Evolutionary conservation across 2,888 invertebrate species (phyloP), one percentile per base, ranked within the genome.

Genomic region (Chrysolina oricalcia): DNA sequence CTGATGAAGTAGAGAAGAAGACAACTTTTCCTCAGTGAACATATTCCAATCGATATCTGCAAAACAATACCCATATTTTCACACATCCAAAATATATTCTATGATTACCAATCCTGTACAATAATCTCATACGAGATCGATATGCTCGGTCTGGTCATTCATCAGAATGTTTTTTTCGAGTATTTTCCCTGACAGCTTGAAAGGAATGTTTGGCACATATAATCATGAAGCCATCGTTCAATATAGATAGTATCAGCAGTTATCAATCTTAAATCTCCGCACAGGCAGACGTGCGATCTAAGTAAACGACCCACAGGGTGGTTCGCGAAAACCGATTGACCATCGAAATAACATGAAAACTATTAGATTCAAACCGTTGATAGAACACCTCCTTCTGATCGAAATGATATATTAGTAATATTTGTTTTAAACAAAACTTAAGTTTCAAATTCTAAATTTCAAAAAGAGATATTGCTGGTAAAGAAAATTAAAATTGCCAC

Each of bases 141-240:
- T n/a, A 27, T 27, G 5, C 27, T 27, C 17, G 13, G 11, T 40
- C 1, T 9, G 17, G 41, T 64, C 17, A 64, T 64, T 43, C 19
- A 64, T 64, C 64, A 64, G 46, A 13, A 27, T 48, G 48, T 46
- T 67, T 67, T 50, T 50, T 19, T 6, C n/a, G 21, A 11, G 10
- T 4, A 43, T 50, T 17, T 23, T 48, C 21, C 23, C 35, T 72
- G 72, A 72, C 73, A 74, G 74, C 69, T 74, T 74, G 77, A 72
- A 77, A 74, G 73, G 76, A 62, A 43, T 63, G 50, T 40, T 68
- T 59, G 62, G 76, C 65, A 74, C 48, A 72, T 72, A 69, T 72
- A 69, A 77, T 75, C 77, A 19, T 77, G 64, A 72, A 72, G 73
- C 77, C 77, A 77, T 77, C 77, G 70, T 74, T 77, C 77, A 77